These are phyloP conservation scores for Cataglyphis albicans DNA, from an alignment of 2,888 invertebrate species.

Conservation along the genomic window DNA sequence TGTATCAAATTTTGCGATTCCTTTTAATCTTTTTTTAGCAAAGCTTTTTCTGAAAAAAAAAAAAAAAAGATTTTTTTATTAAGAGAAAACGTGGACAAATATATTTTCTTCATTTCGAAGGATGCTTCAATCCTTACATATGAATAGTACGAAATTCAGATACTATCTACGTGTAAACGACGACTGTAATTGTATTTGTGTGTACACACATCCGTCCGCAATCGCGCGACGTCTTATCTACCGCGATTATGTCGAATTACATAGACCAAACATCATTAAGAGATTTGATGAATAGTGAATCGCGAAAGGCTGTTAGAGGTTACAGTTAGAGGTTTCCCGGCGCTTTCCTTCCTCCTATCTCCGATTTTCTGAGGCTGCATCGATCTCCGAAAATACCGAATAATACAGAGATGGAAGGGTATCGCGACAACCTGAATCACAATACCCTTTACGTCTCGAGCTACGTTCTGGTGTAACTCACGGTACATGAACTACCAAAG, in stretches of 20 bases:
- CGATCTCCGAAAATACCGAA: conserved; percentile 43
- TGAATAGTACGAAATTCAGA: conserved; percentile 1
- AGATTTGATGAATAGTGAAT: conserved; percentile 47
- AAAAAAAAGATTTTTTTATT: no score
- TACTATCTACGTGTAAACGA: background rate
- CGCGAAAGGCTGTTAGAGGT: conserved; percentile 27
- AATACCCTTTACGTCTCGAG: conserved; percentile 34
- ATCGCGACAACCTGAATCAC: conserved; percentile 38
- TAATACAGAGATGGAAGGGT: conserved; percentile 4
- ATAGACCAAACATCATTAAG: conserved; percentile 47
- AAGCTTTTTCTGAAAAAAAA: background rate
- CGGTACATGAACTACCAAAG: conserved; percentile 29
- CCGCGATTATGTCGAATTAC: conserved; percentile 42
- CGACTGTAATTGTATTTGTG: conserved; percentile 66
- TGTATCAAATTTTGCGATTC: background rate
- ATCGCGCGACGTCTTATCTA: conserved; percentile 39
- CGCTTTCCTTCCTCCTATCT: conserved; percentile 2
- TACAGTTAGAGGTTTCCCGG: background rate
- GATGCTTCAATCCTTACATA: background rate
- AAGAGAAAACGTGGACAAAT: background rate
- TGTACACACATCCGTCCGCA: conserved; percentile 34
- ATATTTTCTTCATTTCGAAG: background rate
- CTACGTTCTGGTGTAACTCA: conserved; percentile 34
- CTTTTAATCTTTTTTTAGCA: background rate
- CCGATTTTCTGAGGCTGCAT: conserved; percentile 47